Percentiles rank a stretch among this genome's conserved stretches.
Conservation (phyloP, 2,797 vertebrate species). For the Oreochromis grahami region DNA sequence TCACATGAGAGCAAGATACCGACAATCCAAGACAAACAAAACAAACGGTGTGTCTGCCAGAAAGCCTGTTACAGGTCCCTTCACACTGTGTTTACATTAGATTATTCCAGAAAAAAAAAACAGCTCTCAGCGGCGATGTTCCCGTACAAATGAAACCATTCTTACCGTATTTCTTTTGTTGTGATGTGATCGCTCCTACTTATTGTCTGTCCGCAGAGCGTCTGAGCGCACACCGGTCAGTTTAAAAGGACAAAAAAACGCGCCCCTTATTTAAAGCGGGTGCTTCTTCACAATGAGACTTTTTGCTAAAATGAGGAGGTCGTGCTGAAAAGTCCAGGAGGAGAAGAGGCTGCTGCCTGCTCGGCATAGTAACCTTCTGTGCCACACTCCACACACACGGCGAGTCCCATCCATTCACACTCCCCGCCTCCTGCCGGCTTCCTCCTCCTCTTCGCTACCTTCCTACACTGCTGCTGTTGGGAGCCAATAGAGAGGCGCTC, state of each 20-base stretch:
- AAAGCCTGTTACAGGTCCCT: neutral
- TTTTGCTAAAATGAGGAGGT: neutral
- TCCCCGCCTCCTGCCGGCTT: slow-evolving; percentile 18
- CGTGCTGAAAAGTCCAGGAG: slow-evolving; percentile 1
- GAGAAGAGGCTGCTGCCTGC: slow-evolving; percentile 8
- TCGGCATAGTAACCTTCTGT: slow-evolving; percentile 30
- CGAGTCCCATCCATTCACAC: slow-evolving; percentile 47
- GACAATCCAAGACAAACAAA: neutral
- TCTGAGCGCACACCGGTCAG: slow-evolving; percentile 34
- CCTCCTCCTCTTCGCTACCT: slow-evolving; percentile 15
- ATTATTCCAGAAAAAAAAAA: neutral
- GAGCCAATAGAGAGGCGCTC: slow-evolving; percentile 40
- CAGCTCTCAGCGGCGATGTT: neutral
- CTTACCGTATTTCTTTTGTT: slow-evolving; percentile 73
- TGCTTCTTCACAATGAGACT: neutral
- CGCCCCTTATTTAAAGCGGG: neutral
- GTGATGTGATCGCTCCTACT: slow-evolving; percentile 43
- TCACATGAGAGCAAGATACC: neutral
- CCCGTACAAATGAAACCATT: neutral
- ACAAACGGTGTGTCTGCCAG: neutral
- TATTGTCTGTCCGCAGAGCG: slow-evolving; percentile 33
- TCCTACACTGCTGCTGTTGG: slow-evolving; percentile 26
- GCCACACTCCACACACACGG: neutral
- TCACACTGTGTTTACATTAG: neutral
- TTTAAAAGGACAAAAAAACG: slow-evolving; percentile 19